Evolutionary conservation across 2,888 invertebrate genomes (phyloP).

Genomic region (Diarsia brunnea): DNA sequence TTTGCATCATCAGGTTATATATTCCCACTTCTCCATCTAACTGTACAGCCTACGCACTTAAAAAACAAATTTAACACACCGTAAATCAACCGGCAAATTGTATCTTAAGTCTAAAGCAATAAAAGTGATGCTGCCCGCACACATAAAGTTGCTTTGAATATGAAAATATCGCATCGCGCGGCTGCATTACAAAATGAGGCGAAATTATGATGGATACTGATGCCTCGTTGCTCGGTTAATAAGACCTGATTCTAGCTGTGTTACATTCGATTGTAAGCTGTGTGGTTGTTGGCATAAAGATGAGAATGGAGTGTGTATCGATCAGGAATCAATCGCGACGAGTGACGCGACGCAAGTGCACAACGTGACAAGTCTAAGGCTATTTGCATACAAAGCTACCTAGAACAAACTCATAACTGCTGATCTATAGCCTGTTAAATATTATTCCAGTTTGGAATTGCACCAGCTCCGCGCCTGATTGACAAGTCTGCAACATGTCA

Average conservation of each 20-base stretch:
- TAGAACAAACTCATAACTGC: constrained; percentile 47
- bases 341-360: constrained; percentile 74
- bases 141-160: constrained; percentile 76
- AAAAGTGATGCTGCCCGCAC: constrained; percentile 65
- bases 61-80: constrained; percentile 67
- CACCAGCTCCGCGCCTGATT: constrained; percentile 54
- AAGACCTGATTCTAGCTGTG: constrained; percentile 81
- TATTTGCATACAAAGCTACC: constrained; percentile 61
- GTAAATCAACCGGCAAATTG: constrained; percentile 63
- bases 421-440: constrained; percentile 44
- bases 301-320: constrained; percentile 56
- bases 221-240: constrained; percentile 87
- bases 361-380: constrained; percentile 64
- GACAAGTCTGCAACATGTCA: constrained; percentile 60
- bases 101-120: constrained; percentile 67
- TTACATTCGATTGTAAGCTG: constrained; percentile 65
- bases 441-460: constrained; percentile 58
- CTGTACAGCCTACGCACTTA: constrained; percentile 77
- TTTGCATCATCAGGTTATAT: constrained; percentile 72
- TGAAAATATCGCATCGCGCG: constrained; percentile 83
- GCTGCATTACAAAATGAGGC: constrained; percentile 88
- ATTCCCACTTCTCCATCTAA: constrained; percentile 76
- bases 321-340: constrained; percentile 75
- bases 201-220: constrained; percentile 90
- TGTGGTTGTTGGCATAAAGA: constrained; percentile 63